Base-by-base conservation (phyloP, 2,797 vertebrate species). In the Anas flavirostris region DNA sequence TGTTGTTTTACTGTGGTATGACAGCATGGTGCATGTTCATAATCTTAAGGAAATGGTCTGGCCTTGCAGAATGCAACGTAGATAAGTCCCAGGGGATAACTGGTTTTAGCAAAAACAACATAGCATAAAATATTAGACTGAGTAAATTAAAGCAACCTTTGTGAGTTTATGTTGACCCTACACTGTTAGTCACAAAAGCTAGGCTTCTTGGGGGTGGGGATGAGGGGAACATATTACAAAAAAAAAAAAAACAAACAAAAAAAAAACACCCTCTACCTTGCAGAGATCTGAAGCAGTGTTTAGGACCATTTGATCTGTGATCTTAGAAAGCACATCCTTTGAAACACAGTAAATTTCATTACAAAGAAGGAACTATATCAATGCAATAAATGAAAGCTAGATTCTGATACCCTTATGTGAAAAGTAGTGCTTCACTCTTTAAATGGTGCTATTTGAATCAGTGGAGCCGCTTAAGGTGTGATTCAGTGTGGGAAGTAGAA, bases 301-400 rank as follows among this genome's bases (percentile, higher is more conserved):
- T 88, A 78, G 15, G 58, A 44, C 8, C 11, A 37, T 91, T 93
- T 91, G 82, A 92, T 95, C 69, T 82, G 26, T 82, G 52, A 70
- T 90, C 70, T 60, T 82, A 70, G 62, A 83, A 86, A 88, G 56
- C 16, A 16, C 3, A 5, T 86, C 4, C 58, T 94, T 94, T 94
- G 89, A 92, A 95, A 94, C n/a, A 56, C 9, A 35, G 22, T 63
- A 33, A 41, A 52, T 95, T 93, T n/a, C 67, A 21, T 81, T 23
- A n/a, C 10, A 68, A 70, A 93, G 29, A 66, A 21, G 13, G 18
- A 35, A 2, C 21, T 46, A 75, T 46, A 25, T 41, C 55, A 89
- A 53, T 58, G 19, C 31, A 68, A 19, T 60, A 91, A 41, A 48
- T 58, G 53, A 73, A 75, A 29, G 41, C 72, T 74, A 77, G 67